Evolutionary conservation across 2,888 invertebrate genomes (phyloP), one percentile per base, ranked within the genome.

Genomic region (Ecliptopera silaceata): DNA sequence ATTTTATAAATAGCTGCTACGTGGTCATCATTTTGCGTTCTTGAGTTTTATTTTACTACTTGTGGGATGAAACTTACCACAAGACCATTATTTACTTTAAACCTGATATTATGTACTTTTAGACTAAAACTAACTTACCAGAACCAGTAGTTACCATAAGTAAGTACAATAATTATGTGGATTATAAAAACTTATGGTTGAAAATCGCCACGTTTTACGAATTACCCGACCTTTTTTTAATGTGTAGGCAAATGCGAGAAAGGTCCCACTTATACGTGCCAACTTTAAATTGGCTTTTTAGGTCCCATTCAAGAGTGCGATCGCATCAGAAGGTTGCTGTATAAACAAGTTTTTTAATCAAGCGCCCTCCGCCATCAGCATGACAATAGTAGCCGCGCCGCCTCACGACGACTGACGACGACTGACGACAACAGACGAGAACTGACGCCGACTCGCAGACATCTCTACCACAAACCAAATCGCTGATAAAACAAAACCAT

Each of bases 281-380:
- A 22, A 31, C 52, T 41, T 42, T 51, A 42, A 48, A 45, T 56
- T 49, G 41, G 26, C 20, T 44, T 53, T 50, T 47, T 49, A 48
- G 43, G 46, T 42, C 6, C 38, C 36, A 31, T 46, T 50, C 45
- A 42, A 34, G 42, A 38, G 46, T 56, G 51, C 18, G 46, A 47
- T 20, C 45, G 50, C 29, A 20, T 39, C 17, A 26, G 5, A 10
- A 11, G 20, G 42, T 47, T 45, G 44, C 31, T 48, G 47, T 48
- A 41, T 32, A n/a, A 38, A 41, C 48, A 64, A 65, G 59, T 59
- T 65, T 64, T 68, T 61, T 64, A 69, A 68, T 69, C 59, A 65
- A 63, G 59, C 34, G 26, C 45, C 51, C 49, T 39, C 48, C 54
- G 39, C 41, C 57, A 50, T 50, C 57, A 56, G 49, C 61, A 59